These are phyloP conservation scores for Chymomyza fuscimana DNA, from an alignment of 2,888 invertebrate species.

Conservation along the genomic window DNA sequence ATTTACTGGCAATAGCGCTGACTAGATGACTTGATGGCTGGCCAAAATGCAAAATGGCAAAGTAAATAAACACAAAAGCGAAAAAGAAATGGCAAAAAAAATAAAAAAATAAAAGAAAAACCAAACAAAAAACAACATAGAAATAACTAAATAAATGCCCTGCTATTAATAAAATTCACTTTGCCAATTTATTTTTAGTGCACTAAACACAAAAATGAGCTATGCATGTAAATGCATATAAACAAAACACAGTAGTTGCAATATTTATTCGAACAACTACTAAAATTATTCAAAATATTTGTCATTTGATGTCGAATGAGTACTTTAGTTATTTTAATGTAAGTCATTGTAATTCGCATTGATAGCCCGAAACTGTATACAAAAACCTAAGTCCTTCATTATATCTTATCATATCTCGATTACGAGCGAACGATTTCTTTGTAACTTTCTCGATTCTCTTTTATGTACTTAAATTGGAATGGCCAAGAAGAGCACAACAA, in stretches of 20 bases:
- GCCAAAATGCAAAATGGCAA: conserved; percentile 57
- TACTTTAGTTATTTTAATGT: no score
- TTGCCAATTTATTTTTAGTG: conserved; percentile 76
- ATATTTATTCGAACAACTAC: neutral
- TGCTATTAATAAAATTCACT: conserved; percentile 77
- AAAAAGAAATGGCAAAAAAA: conserved; percentile 37
- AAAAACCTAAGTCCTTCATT: no score
- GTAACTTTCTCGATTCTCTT: no score
- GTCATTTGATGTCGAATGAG: no score
- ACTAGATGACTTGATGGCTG: conserved; percentile 17
- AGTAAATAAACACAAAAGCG: conserved; percentile 70
- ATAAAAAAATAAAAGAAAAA: conserved; percentile 36
- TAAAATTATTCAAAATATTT: no score
- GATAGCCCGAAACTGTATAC: no score
- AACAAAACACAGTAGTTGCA: neutral
- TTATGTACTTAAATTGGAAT: no score
- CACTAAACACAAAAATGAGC: conserved; percentile 7
- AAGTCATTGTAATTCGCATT: no score
- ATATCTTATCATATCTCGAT: no score
- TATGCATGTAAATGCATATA: neutral
- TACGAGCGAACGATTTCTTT: no score
- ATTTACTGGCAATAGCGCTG: conserved; percentile 24
- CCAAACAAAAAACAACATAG: conserved; percentile 47
- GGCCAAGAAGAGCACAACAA: no score
- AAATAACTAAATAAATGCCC: conserved; percentile 74